A percentile compares a stretch with the other conserved stretches of the same genome.
These are phyloP conservation scores for Podarcis muralis DNA, from an alignment of 2,113 vertebrate species.

Conservation along the genomic window DNA sequence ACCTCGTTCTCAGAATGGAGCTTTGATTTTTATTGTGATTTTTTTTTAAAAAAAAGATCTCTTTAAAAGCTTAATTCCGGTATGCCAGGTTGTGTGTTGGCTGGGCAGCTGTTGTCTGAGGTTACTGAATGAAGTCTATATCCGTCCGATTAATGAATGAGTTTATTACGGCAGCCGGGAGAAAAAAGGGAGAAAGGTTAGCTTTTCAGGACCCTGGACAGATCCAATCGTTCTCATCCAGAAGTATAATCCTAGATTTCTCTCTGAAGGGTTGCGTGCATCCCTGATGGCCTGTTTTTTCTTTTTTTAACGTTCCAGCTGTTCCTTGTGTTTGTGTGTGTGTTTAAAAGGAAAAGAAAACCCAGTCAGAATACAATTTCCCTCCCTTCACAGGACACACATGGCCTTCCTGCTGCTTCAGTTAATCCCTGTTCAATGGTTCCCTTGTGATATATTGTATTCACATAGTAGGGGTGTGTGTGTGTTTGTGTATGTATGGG, in stretches of 20 bases:
- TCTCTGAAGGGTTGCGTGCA: neutral
- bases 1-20: neutral
- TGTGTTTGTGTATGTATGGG: neutral
- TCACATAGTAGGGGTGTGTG: accelerated
- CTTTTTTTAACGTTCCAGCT: neutral
- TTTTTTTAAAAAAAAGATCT: neutral
- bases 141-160: neutral
- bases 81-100: neutral
- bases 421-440: neutral
- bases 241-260: neutral
- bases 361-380: neutral
- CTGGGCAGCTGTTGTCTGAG: conserved; percentile 11
- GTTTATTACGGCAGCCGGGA: neutral
- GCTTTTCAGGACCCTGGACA: conserved; percentile 34
- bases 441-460: neutral
- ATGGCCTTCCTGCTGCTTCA: neutral
- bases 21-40: neutral
- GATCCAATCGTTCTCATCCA: neutral
- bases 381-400: neutral
- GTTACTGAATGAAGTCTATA: neutral
- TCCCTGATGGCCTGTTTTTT: neutral
- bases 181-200: neutral
- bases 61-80: neutral
- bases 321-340: neutral
- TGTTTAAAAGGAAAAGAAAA: neutral